Base-by-base conservation (phyloP, 2,888 invertebrate species). In the Mesorhabditis sp. region DNA sequence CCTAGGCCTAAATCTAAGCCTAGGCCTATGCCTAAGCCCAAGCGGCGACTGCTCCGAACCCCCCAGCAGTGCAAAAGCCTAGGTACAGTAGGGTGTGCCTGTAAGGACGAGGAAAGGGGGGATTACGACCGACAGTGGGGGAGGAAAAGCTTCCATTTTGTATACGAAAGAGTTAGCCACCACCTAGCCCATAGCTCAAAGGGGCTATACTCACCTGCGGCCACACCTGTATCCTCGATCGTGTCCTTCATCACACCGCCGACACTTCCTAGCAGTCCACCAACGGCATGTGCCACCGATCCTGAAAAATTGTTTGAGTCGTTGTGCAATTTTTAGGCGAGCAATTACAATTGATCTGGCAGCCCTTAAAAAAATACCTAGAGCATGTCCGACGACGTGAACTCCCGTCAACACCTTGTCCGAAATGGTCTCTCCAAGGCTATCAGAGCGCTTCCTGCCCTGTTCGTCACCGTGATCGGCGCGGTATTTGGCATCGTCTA, bases 261-360 rank as follows among this genome's bases (percentile, higher is more conserved):
- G 58, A 50, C 58, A 50, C 58, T 50, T 50, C 58, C 58, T 50
- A 50, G n/a, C 7, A 50, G 58, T n/a, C 58, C 58, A n/a, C 58
- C 58, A 50, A 50, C 58, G 10, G 58, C 58, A n/a, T 50, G 58
- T 13, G 58, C 58, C 58, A 50, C 2, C 2, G 58, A 50, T 10
- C 58, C 58, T 50, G 58, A 50, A 50, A 50, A 50, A 13, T 13
- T 10, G 58, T 50, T 50, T 50, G n/a, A 50, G n/a, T 13, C n/a
- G 58, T 50, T 50, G 7, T 50, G n/a, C 7, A 50, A n/a, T 50
- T 10, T 50, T 2, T 50, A 50, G 58, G 7, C 28, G 28, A 28
- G 28, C 2, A 28, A 28, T 28, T 28, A 28, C n/a, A 50, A 50
- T 50, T 13, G 58, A 50, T 13, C 28, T 28, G 28, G 28, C 28